Conservation (phyloP, 2,888 invertebrate genomes). For the Coelopa pilipes region DNA sequence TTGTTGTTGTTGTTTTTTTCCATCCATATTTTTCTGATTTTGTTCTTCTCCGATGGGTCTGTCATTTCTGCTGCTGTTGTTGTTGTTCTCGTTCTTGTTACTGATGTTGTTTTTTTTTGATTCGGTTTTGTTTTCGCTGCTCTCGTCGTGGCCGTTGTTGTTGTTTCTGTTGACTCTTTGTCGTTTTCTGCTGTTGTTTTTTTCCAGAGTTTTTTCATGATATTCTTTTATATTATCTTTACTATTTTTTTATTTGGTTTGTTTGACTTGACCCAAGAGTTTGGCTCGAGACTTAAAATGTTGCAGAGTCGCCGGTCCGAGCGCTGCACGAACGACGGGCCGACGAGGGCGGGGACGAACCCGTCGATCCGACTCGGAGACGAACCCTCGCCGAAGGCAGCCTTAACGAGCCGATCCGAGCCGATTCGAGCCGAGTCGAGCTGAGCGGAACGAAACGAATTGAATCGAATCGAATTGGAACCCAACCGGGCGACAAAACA, state of each 20-base stretch:
- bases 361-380: too few relatives aligned
- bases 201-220: not conserved
- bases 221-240: not conserved
- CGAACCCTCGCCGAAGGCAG: too few relatives aligned
- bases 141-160: not conserved
- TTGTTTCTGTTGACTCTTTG: not conserved
- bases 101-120: not conserved
- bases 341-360: too few relatives aligned
- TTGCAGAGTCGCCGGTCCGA: not conserved
- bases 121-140: not conserved
- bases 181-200: not conserved
- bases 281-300: slow-evolving; percentile 11
- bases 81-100: not conserved
- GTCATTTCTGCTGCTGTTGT: not conserved
- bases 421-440: too few relatives aligned
- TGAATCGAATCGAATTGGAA: too few relatives aligned
- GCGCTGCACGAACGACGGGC: too few relatives aligned
- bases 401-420: too few relatives aligned
- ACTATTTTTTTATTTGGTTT: not conserved
- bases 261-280: slow-evolving; percentile 25
- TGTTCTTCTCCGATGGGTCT: not conserved
- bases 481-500: too few relatives aligned
- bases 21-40: not conserved
- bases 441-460: too few relatives aligned
- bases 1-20: not conserved